phyloP scores from a whole-genome alignment of 2,888 invertebrate genomes.

The Caenorhabditis macrosperma region DNA sequence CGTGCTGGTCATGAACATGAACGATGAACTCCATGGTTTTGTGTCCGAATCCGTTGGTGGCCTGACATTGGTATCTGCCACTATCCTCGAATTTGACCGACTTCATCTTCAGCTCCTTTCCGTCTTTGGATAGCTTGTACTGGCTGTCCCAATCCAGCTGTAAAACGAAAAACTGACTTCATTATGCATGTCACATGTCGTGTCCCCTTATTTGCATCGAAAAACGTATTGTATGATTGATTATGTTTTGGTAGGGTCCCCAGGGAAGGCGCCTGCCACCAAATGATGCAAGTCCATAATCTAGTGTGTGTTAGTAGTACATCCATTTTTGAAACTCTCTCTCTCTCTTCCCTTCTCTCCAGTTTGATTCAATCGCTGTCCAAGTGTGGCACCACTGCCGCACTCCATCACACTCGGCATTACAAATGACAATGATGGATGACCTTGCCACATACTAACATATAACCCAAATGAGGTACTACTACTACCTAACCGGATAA shows the following conservation, averaged over 20 bases:
- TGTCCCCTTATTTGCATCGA: conserved; percentile 9
- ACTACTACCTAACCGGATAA: conserved; percentile 41
- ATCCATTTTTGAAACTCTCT: conserved; percentile 55
- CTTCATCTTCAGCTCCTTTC: conserved; percentile 74
- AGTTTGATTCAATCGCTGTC: conserved; percentile 60
- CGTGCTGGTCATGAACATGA: conserved; percentile 71
- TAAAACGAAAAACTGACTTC: conserved; percentile 26
- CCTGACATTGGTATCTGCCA: conserved; percentile 76
- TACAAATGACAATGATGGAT: conserved; percentile 65
- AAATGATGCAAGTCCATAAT: conserved; percentile 52
- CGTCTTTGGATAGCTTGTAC: conserved; percentile 71
- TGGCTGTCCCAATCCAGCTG: conserved; percentile 70
- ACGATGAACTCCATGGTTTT: conserved; percentile 74
- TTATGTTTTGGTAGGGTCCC: conserved; percentile 48
- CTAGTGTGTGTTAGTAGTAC: conserved; percentile 47
- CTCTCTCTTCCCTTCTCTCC: conserved; percentile 9
- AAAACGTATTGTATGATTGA: conserved; percentile 56
- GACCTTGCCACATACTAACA: conserved; percentile 62
- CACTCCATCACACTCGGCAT: conserved; percentile 62
- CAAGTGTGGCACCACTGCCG: conserved; percentile 55
- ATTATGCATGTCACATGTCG: conserved; percentile 10
- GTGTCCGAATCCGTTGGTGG: conserved; percentile 78
- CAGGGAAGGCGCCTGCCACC: conserved; percentile 5
- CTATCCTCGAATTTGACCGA: conserved; percentile 73
- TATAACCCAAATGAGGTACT: conserved; percentile 56